These are phyloP conservation scores for Agelas oroides DNA, from an alignment of 37 sponge, comb jelly and placozoan species.

Conservation along the genomic window DNA sequence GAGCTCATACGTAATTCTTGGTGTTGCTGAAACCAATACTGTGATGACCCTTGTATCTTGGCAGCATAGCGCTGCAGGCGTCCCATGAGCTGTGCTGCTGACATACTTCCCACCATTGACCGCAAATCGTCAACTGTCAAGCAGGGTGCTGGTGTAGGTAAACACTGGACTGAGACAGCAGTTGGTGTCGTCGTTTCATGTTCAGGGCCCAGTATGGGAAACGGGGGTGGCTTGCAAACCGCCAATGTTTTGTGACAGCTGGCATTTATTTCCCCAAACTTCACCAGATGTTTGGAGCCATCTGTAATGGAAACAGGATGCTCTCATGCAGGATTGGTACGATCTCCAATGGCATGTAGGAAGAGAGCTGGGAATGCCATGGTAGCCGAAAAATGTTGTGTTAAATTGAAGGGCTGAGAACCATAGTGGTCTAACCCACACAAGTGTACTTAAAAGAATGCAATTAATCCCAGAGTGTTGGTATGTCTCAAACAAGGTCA, in stretches of 20 bases:
- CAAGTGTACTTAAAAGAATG: no score
- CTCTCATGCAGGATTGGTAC: neutral
- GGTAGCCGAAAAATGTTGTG: conserved; percentile 23
- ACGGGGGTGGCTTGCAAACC: conserved; percentile 41
- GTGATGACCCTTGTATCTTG: conserved; percentile 42
- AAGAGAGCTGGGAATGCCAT: conserved; percentile 53
- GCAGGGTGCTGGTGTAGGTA: conserved; percentile 22
- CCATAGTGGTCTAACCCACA: no score
- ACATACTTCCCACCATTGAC: conserved; percentile 18
- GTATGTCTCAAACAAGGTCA: no score
- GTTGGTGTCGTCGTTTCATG: conserved; percentile 15
- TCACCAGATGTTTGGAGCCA: conserved; percentile 47
- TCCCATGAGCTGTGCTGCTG: conserved; percentile 16
- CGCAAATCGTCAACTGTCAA: conserved; percentile 30
- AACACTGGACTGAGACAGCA: conserved; percentile 1
- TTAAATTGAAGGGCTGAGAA: conserved; percentile 20
- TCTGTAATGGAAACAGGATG: conserved; percentile 10
- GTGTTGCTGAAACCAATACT: conserved; percentile 42
- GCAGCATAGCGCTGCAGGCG: conserved; percentile 29
- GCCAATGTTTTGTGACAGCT: neutral
- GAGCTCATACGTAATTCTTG: conserved; percentile 14
- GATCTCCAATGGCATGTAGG: conserved; percentile 52
- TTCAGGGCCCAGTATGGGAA: conserved; percentile 33
- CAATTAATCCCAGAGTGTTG: no score
- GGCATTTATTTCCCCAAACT: conserved; percentile 13